Conservation (phyloP, 2,888 invertebrate species). For the Rhagonycha lutea region DNA sequence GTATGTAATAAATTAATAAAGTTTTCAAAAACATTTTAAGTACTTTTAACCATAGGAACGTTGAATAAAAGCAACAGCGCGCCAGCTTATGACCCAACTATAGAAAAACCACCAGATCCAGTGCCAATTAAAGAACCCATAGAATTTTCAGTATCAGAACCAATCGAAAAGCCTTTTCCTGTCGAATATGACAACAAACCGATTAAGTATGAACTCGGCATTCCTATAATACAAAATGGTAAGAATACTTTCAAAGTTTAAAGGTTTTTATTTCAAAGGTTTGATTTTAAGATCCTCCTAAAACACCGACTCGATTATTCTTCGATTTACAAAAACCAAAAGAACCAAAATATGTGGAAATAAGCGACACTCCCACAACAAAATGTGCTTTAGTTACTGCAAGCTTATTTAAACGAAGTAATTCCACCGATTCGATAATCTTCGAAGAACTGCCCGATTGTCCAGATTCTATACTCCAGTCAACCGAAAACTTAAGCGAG, state of each 20-base stretch:
- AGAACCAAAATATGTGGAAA: conserved; percentile 43
- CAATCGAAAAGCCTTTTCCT: background rate
- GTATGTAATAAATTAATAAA: background rate
- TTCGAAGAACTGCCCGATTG: background rate
- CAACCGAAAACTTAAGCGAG: conserved; percentile 18
- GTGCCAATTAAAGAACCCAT: background rate
- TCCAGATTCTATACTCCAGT: conserved; percentile 19
- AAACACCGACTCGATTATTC: conserved; percentile 49
- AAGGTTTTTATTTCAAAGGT: background rate
- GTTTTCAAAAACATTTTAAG: too few relatives aligned
- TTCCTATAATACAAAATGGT: conserved; percentile 39
- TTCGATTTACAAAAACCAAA: conserved; percentile 47
- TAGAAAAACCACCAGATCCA: background rate
- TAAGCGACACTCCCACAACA: background rate
- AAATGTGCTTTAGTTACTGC: background rate
- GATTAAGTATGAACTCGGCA: conserved; percentile 44
- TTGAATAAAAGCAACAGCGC: conserved; percentile 82
- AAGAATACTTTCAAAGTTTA: background rate
- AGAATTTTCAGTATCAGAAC: background rate
- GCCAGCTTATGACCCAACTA: conserved; percentile 72
- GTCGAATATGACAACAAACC: conserved; percentile 1
- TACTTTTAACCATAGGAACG: conserved; percentile 48
- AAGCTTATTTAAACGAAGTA: background rate
- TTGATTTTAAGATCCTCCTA: conserved; percentile 40
- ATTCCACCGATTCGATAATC: background rate